These are phyloP conservation scores for Helicoverpa zea DNA, from an alignment of 1,140 invertebrate species.

Conservation along the genomic window DNA sequence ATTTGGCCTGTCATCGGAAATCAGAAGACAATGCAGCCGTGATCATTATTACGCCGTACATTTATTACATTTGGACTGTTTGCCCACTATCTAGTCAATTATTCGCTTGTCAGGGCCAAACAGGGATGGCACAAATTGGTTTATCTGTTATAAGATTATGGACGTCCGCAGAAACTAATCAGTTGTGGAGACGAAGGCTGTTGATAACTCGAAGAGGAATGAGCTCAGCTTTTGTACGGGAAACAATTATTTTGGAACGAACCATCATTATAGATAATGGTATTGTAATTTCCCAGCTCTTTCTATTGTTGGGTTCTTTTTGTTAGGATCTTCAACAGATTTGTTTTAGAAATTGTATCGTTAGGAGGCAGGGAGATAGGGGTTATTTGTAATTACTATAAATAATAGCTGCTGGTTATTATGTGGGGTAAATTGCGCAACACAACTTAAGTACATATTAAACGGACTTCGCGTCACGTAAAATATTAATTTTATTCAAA, in stretches of 20 bases:
- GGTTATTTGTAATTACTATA: too few relatives aligned
- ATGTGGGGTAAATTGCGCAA: too few relatives aligned
- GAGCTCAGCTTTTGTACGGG: constrained; percentile 50
- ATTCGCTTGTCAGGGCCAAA: constrained; percentile 47
- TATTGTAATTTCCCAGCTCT: not conserved
- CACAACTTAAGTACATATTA: too few relatives aligned
- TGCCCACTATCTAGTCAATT: constrained; percentile 42
- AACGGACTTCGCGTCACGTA: too few relatives aligned
- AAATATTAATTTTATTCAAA: too few relatives aligned
- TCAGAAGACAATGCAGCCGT: constrained; percentile 11
- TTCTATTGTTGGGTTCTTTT: not conserved
- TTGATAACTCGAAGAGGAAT: constrained; percentile 38
- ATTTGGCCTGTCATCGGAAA: constrained; percentile 22
- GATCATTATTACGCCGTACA: constrained; percentile 28
- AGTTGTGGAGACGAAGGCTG: constrained; percentile 29
- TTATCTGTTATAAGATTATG: constrained; percentile 64
- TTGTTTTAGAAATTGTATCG: not conserved
- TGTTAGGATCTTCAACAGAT: not conserved
- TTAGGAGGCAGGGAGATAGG: too few relatives aligned
- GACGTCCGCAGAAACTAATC: constrained; percentile 60
- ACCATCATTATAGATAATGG: constrained; percentile 41
- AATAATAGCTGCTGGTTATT: too few relatives aligned
- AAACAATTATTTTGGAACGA: constrained; percentile 12
- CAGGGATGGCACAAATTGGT: constrained; percentile 56
- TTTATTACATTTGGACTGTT: constrained; percentile 43